Evolutionary conservation across 2,797 vertebrate genomes (phyloP), one percentile per base, ranked within the genome.

Genomic region (Catostomus latipinnis): DNA sequence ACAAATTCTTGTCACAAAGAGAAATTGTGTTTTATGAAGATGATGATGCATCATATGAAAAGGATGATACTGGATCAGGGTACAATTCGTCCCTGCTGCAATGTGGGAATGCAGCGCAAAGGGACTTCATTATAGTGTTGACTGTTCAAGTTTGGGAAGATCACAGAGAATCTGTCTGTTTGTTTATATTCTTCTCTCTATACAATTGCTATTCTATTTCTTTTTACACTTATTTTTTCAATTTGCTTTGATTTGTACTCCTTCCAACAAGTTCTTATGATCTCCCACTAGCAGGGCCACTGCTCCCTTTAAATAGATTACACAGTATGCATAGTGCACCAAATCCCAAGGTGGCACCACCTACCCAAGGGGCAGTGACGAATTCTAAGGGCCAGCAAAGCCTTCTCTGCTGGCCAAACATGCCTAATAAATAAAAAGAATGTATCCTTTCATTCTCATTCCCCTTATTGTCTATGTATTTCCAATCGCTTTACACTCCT

Each of bases 71-170:
- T 62, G 50, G n/a, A 48, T 49, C 9, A 13, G 71, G 56, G 48
- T 18, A 61, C 58, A 45, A 69, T 62, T 54, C 54, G 46, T 68
- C 45, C 77, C 62, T 34, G 56, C 46, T 49, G 63, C 63, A 52
- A 10, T 61, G 13, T 0, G 1, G 10, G 9, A 74, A 58, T n/a
- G 53, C 5, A 58, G 14, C 22, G 76, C 56, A 58, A 50, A 5
- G 79, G 79, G 76, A 82, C 76, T 78, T 86, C 69, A 79, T 86
- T 83, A 83, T 76, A 75, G 78, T 80, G 61, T 46, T 70, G 73
- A 71, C 72, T 71, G 63, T 34, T 34, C 2, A 34, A 34, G 34
- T 34, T 34, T 34, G 34, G 2, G 34, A 79, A 58, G 66, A 81
- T 73, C 79, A 68, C 72, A 34, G 60, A 67, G 43, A 76, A 73